These are phyloP conservation scores for Neocloeon triangulifer DNA, from an alignment of 1,140 invertebrate genomes.

Conservation along the genomic window DNA sequence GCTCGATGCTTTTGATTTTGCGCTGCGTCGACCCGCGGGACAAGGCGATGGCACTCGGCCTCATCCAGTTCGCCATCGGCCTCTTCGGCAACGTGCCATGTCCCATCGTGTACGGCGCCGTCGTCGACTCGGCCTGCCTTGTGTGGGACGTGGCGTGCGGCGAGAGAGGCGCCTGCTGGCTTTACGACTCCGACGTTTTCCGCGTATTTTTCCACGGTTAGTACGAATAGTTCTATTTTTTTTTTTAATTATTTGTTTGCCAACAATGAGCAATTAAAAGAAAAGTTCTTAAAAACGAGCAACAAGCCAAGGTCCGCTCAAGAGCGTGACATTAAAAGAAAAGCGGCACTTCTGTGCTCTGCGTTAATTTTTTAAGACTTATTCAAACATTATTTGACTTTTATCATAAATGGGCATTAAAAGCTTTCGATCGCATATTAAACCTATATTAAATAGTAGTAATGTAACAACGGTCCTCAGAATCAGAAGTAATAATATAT, in stretches of 20 bases:
- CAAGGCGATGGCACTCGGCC: constrained; percentile 81
- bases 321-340: too few relatives aligned
- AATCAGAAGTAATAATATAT: too few relatives aligned
- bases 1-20: constrained; percentile 70
- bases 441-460: too few relatives aligned
- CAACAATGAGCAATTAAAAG: background rate
- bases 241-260: background rate
- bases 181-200: constrained; percentile 65
- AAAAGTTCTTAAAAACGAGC: too few relatives aligned
- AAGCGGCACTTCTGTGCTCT: too few relatives aligned
- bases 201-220: constrained; percentile 68
- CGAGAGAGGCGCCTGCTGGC: constrained; percentile 53
- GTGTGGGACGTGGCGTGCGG: constrained; percentile 67
- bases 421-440: too few relatives aligned
- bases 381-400: too few relatives aligned
- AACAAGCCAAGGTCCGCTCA: too few relatives aligned
- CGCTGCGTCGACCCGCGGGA: constrained; percentile 77
- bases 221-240: constrained; percentile 8
- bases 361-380: too few relatives aligned
- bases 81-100: constrained; percentile 82
- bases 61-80: constrained; percentile 82
- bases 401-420: too few relatives aligned
- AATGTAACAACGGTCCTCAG: too few relatives aligned
- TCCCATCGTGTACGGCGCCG: constrained; percentile 75
- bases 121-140: constrained; percentile 75